A percentile compares a stretch with the other conserved stretches of the same genome.
Conservation (phyloP, 2,888 invertebrate species). For the Melangyna quadrimaculata region DNA sequence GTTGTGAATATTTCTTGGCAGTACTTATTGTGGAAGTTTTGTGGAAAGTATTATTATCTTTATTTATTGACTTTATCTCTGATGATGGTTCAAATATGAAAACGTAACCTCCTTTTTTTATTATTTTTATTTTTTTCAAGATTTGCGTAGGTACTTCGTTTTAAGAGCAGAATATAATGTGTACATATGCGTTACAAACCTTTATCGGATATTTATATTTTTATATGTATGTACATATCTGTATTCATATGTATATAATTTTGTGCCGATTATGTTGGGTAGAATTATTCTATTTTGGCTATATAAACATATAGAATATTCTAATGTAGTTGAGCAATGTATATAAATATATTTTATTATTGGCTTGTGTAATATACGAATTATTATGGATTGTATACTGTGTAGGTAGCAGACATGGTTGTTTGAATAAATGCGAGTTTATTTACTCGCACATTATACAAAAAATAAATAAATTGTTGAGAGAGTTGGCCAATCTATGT, state of each 20-base stretch:
- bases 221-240: neutral
- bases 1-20: too few species aligned
- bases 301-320: neutral
- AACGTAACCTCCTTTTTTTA: neutral
- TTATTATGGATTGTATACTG: neutral
- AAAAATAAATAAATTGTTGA: neutral
- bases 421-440: neutral
- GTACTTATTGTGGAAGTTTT: too few species aligned
- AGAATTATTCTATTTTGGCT: neutral
- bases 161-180: too few species aligned
- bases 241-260: too few species aligned
- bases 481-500: neutral
- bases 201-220: too few species aligned
- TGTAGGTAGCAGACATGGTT: neutral
- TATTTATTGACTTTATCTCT: too few species aligned
- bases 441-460: neutral
- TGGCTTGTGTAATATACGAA: too few species aligned
- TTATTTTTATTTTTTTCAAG: neutral
- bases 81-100: neutral
- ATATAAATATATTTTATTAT: neutral
- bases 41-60: too few species aligned
- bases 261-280: neutral
- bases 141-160: neutral
- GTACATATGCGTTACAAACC: neutral
- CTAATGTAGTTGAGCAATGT: neutral